phyloP scores from a whole-genome alignment of 1,140 invertebrate genomes.

The Drosophila baimaii region DNA sequence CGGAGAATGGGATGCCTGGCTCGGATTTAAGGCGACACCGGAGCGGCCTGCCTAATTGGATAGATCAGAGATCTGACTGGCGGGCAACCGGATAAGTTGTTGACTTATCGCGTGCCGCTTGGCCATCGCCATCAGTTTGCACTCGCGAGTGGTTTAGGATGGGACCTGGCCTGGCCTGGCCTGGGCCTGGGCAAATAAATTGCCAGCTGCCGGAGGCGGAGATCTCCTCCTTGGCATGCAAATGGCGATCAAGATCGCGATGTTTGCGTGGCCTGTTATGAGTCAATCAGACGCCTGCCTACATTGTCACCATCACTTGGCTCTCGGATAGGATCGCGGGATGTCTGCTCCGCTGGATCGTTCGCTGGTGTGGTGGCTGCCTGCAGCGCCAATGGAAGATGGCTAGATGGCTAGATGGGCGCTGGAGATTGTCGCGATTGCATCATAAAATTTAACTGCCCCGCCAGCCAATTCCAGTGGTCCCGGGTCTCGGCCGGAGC shows the following conservation, averaged over 20 bases:
- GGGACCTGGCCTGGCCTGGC: background rate
- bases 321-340: slow-evolving; percentile 26
- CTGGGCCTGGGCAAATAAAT: slow-evolving; percentile 72
- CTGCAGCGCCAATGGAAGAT: slow-evolving; percentile 67
- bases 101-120: slow-evolving; percentile 70
- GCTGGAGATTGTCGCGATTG: slow-evolving; percentile 74
- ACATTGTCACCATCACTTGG: slow-evolving; percentile 78
- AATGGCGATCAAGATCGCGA: slow-evolving; percentile 72
- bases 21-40: slow-evolving; percentile 50
- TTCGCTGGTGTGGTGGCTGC: slow-evolving; percentile 23
- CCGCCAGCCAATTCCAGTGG: slow-evolving; percentile 43
- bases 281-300: slow-evolving; percentile 77
- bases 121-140: slow-evolving; percentile 71
- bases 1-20: slow-evolving; percentile 21
- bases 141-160: slow-evolving; percentile 44
- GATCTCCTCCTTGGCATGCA: slow-evolving; percentile 54
- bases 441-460: slow-evolving; percentile 79
- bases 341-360: slow-evolving; percentile 10
- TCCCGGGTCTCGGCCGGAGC: slow-evolving; percentile 1
- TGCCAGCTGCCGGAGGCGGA: slow-evolving; percentile 48
- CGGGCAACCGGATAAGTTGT: slow-evolving; percentile 32
- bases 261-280: slow-evolving; percentile 78
- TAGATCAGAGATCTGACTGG: slow-evolving; percentile 37
- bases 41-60: slow-evolving; percentile 57
- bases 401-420: slow-evolving; percentile 55